Conservation (phyloP, 2,113 vertebrate genomes). For the Chunga burmeisteri region DNA sequence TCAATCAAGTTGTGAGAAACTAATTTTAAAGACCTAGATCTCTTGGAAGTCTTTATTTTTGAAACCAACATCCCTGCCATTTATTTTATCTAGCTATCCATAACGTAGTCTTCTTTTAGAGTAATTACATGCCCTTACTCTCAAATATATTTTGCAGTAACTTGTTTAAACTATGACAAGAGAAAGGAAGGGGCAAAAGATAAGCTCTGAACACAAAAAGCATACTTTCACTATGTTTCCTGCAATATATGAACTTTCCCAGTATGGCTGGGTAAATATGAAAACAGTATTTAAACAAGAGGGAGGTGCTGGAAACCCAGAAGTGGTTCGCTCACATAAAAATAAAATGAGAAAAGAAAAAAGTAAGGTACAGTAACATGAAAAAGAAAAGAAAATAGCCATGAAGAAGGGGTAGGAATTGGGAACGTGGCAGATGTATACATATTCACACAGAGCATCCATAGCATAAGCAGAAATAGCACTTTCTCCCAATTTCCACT, state of each 20-base stretch:
- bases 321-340: neutral
- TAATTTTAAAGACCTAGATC: neutral
- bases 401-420: neutral
- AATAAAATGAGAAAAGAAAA: neutral
- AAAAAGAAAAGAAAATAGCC: neutral
- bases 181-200: neutral
- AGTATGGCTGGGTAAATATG: neutral
- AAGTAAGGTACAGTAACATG: neutral
- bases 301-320: neutral
- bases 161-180: neutral
- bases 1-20: neutral
- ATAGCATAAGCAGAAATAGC: neutral
- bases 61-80: neutral
- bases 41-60: neutral
- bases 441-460: neutral
- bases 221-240: neutral
- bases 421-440: neutral
- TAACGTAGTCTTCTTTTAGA: neutral
- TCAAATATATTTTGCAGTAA: neutral
- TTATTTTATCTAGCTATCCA: neutral
- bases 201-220: neutral
- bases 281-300: neutral
- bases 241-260: neutral
- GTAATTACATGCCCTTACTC: neutral
- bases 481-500: neutral